Percentiles rank a stretch among this genome's conserved stretches.
Evolutionary conservation across 2,113 vertebrate species (phyloP).

Genomic region (Uria lomvia): DNA sequence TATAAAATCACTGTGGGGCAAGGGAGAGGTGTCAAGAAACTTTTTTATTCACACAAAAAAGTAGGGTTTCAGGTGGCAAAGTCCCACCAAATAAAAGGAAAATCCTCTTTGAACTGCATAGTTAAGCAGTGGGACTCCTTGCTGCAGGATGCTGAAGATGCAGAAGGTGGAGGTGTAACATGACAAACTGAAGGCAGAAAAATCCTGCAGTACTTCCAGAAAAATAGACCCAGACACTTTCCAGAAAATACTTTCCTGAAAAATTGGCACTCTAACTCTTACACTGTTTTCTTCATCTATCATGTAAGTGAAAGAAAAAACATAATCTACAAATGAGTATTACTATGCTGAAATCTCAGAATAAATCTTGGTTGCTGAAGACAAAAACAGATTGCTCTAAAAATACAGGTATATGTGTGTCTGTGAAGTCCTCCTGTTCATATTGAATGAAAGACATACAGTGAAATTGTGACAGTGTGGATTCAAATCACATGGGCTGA

Average conservation of each 20-base stretch:
- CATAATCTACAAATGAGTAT: background rate
- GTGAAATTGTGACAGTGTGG: background rate
- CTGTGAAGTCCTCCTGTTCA: background rate
- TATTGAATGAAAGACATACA: background rate
- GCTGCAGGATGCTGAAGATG: fast-evolving
- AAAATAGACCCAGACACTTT: background rate
- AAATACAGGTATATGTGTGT: background rate
- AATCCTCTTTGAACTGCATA: fast-evolving
- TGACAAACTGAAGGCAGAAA: background rate
- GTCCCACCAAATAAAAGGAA: background rate
- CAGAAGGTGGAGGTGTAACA: background rate
- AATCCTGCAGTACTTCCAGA: background rate
- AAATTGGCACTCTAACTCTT: background rate
- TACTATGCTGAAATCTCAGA: background rate
- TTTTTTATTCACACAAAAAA: background rate
- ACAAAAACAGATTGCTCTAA: background rate
- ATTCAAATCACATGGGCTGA: background rate
- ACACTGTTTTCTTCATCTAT: background rate
- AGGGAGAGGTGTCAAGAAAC: background rate
- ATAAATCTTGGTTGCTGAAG: background rate
- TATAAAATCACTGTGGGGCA: background rate
- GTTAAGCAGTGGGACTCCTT: background rate
- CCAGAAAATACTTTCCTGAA: too few species aligned
- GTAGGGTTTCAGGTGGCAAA: background rate
- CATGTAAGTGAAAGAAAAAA: background rate